Percentiles rank a stretch among this genome's conserved stretches.
These are phyloP conservation scores for Eutrigla gurnardus DNA, from an alignment of 2,797 vertebrate genomes.

Conservation along the genomic window DNA sequence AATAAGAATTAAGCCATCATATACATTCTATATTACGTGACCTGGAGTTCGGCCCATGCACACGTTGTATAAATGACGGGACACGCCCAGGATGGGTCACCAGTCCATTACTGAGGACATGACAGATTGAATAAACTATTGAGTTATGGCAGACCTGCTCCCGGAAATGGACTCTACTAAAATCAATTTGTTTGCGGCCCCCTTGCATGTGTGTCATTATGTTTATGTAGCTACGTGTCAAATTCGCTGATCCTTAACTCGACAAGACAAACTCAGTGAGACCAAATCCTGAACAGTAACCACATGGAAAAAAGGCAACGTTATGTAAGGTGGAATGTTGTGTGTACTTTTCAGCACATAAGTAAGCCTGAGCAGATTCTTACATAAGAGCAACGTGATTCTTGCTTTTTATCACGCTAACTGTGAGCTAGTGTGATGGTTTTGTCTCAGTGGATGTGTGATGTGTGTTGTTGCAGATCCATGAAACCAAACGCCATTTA, in stretches of 20 bases:
- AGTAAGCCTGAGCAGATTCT: conserved; percentile 38
- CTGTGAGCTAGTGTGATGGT: not conserved
- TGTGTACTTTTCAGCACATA: conserved; percentile 33
- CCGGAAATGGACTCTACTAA: conserved; percentile 20
- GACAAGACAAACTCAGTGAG: conserved; percentile 9
- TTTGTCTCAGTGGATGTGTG: conserved; percentile 2
- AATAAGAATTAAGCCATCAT: not conserved
- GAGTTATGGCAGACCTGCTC: conserved; percentile 42
- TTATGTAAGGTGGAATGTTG: conserved; percentile 47
- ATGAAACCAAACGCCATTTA: not conserved
- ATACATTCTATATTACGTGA: not conserved
- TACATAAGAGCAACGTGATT: conserved; percentile 59
- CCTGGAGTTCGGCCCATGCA: not conserved
- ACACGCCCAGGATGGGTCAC: not conserved
- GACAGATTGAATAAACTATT: conserved; percentile 56
- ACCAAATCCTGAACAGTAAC: conserved; percentile 1
- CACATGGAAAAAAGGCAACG: conserved; percentile 23
- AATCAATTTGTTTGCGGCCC: conserved; percentile 47
- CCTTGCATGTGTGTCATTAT: conserved; percentile 16
- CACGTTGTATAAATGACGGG: conserved; percentile 4
- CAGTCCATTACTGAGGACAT: conserved; percentile 45
- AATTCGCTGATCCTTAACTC: conserved; percentile 21
- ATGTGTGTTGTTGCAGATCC: not conserved
- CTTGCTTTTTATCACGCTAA: conserved; percentile 5
- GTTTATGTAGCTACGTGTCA: conserved; percentile 8